phyloP scores from a whole-genome alignment of 2,888 invertebrate species.

The Eretmocerus hayati region DNA sequence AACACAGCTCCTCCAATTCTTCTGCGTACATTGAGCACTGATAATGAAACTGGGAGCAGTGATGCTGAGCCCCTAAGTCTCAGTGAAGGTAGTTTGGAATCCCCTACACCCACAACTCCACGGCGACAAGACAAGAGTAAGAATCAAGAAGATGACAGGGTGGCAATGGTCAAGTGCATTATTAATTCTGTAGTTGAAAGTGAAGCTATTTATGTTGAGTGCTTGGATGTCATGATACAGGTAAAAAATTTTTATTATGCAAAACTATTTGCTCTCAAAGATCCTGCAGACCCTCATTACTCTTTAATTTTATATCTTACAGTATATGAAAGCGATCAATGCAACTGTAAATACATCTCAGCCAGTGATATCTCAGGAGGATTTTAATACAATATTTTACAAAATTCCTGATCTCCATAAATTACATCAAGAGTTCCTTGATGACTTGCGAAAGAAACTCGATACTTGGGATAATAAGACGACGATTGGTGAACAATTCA shows the following conservation, averaged over 20 bases:
- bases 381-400: conserved; percentile 86
- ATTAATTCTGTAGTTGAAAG: conserved; percentile 85
- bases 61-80: conserved; percentile 44
- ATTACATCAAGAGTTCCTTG: conserved; percentile 75
- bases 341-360: conserved; percentile 81
- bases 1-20: conserved; percentile 43
- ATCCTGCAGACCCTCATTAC: no score
- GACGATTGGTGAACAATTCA: conserved; percentile 78
- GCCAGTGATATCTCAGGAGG: conserved; percentile 81
- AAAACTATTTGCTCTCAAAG: no score
- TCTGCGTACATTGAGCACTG: conserved; percentile 42
- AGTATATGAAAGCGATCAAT: conserved; percentile 90
- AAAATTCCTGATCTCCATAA: conserved; percentile 83
- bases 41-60: conserved; percentile 45
- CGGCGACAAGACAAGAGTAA: conserved; percentile 47
- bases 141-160: conserved; percentile 69
- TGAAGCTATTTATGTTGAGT: conserved; percentile 84
- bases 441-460: conserved; percentile 63
- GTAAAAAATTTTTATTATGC: no score
- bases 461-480: conserved; percentile 69
- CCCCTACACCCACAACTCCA: conserved; percentile 44
- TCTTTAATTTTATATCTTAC: no score
- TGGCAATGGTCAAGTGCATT: conserved; percentile 82
- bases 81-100: conserved; percentile 44
- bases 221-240: conserved; percentile 81